Evolutionary conservation across 1,140 invertebrate species (phyloP), one percentile per base, ranked within the genome.

Genomic region (Potamilus streckersoni): DNA sequence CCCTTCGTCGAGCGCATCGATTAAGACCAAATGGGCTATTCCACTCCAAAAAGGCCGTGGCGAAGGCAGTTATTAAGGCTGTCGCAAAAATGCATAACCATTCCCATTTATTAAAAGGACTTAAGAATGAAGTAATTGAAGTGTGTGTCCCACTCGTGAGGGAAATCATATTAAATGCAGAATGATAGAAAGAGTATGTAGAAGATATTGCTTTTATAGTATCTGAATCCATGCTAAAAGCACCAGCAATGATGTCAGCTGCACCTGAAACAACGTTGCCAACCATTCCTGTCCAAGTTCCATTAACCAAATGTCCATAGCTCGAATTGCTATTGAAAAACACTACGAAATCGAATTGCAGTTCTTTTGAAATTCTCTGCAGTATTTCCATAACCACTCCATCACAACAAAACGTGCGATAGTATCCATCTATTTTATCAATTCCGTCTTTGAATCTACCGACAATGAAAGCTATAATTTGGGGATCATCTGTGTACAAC

Each of bases 1-100:
- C 96, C 73, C 96, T 92, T 85, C 96, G 95, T 58, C 96, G 89
- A 13, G 96, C 96, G 94, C 95, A 96, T n/a, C 96, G 96, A 91
- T 97, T 97, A 64, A 97, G 90, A 0, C 96, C 96, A 87, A 97
- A 98, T 1, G 96, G 96, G 79, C 95, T 89, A 63, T 96, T 92
- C 96, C 96, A 98, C 89, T 98, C 96, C 89, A 97, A 96, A 58
- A 96, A 93, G 5, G 96, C 96, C 0, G 97, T 96, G 5, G 95
- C 95, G 72, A 97, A 93, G 0, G 96, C 96, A 16, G 96, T 96
- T 56, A 96, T 93, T 81, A 96, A 95, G 20, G 97, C 91, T 59
- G 94, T 95, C 0, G 94, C 94, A 87, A 97, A 95, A 82, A 97
- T 96, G 27, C 95, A 95, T 74, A 96, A 94, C 96, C 96, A 97